Base-by-base conservation (phyloP, 1,140 invertebrate genomes). In the Dendrolimus kikuchii region DNA sequence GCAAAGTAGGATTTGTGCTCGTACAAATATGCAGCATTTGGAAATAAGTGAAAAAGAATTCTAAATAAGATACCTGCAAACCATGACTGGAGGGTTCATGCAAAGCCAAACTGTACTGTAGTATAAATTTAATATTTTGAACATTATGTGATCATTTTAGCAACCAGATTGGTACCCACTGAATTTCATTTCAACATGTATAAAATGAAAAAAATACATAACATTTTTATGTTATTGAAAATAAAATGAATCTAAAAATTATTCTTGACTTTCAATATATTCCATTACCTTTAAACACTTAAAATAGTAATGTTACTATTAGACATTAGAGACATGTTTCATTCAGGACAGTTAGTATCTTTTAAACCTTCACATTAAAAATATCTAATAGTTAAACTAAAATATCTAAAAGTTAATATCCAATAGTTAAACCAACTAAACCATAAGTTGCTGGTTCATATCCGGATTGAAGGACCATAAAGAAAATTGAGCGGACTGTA, bases 211-310 rank as follows among this genome's bases (percentile, higher is more conserved):
- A 77, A 76, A 75, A 86, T 85, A 81, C 80, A 87, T 88, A 88
- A 88, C 86, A 87, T 88, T 88, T 88, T 88, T 88, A 88, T 88
- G 87, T 88, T 88, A 88, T 87, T 88, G 82, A 88, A 87, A 88
- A 88, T 88, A 88, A 88, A 88, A 86, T 84, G 83, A 86, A 85
- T 80, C 74, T 84, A 85, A 88, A 87, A 88, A 82, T 76, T 79
- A 81, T 71, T 51, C 36, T 41, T 5, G 23, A 40, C 42, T 36
- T 42, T 36, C 39, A 42, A 46, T 46, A 46, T 8, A 46, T 40
- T 6, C 45, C 36, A 8, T 38, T 40, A 36, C 8, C 1, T 49
- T 51, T 43, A 41, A 36, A 6, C 10, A 7, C 10, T 9, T 40
- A 41, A 57, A 49, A 45, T 45, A 45, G 5, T 44, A 9, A n/a